phyloP scores from a whole-genome alignment of 2,797 vertebrate genomes.

The Pampus argenteus region DNA sequence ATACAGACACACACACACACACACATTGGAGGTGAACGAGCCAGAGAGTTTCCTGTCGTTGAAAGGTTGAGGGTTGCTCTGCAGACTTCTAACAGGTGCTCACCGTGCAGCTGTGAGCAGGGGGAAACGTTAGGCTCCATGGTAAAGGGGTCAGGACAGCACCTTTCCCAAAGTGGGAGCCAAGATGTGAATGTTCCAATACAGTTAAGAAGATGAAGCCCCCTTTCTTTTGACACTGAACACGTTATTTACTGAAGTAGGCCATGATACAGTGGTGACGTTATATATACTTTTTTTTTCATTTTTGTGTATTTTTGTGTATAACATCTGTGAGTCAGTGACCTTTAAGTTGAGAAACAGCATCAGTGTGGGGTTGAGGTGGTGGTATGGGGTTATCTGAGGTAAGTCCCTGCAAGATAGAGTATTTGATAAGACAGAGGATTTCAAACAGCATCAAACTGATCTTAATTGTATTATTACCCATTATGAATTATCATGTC shows the following conservation, averaged over 20 bases:
- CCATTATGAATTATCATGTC: neutral
- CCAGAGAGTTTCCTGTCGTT: constrained; percentile 86
- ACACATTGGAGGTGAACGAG: constrained; percentile 49
- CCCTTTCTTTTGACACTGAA: too few relatives aligned
- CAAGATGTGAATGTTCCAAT: constrained; percentile 68
- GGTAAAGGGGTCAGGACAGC: constrained; percentile 77
- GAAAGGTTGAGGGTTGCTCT: constrained; percentile 77
- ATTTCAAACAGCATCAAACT: neutral
- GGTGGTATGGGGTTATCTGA: neutral
- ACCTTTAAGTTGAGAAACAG: constrained; percentile 35
- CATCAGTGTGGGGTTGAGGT: neutral
- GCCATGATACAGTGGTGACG: constrained; percentile 1
- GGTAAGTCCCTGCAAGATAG: neutral
- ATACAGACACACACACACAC: neutral
- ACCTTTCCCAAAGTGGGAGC: constrained; percentile 56
- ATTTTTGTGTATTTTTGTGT: constrained; percentile 1
- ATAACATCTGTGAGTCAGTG: constrained; percentile 31
- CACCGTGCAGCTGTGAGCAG: constrained; percentile 75
- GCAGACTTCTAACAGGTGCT: constrained; percentile 81
- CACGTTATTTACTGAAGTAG: too few relatives aligned
- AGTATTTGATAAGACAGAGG: too few relatives aligned
- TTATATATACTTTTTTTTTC: constrained; percentile 17
- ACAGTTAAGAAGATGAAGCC: too few relatives aligned
- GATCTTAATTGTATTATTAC: neutral
- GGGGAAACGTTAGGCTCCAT: constrained; percentile 68